Percentiles rank a stretch among this genome's conserved stretches.
Evolutionary conservation across 1,140 invertebrate genomes (phyloP).

Genomic region (Eufriesea mexicana): DNA sequence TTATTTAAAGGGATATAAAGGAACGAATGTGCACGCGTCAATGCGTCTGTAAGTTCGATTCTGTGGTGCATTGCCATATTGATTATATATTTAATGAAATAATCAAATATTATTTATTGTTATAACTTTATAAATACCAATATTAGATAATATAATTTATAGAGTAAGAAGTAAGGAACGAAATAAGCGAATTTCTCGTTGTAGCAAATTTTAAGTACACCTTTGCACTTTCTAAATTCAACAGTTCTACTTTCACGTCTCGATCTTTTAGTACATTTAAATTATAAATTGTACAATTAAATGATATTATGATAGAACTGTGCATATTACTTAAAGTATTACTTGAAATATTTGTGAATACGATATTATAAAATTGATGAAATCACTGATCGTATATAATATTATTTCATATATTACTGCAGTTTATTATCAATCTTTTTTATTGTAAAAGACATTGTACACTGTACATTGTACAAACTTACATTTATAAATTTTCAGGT

Average conservation of each 20-base stretch:
- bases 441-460: no score
- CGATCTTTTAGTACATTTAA: not conserved
- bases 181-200: constrained; percentile 31
- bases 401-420: no score
- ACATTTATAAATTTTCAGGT: no score
- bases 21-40: constrained; percentile 8
- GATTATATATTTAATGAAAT: constrained; percentile 39
- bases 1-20: constrained; percentile 5
- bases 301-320: no score
- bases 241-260: not conserved
- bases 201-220: not conserved
- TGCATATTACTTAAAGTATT: no score
- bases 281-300: not conserved
- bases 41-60: constrained; percentile 2
- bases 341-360: no score
- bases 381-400: no score
- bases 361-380: no score
- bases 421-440: no score
- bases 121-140: constrained; percentile 8
- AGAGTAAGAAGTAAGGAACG: not conserved
- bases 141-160: constrained; percentile 7
- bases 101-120: constrained; percentile 40
- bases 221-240: not conserved
- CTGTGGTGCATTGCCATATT: constrained; percentile 48
- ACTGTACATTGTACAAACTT: no score